These are phyloP conservation scores for Hypomecis atomaria DNA, from an alignment of 2,888 invertebrate genomes.

Conservation along the genomic window DNA sequence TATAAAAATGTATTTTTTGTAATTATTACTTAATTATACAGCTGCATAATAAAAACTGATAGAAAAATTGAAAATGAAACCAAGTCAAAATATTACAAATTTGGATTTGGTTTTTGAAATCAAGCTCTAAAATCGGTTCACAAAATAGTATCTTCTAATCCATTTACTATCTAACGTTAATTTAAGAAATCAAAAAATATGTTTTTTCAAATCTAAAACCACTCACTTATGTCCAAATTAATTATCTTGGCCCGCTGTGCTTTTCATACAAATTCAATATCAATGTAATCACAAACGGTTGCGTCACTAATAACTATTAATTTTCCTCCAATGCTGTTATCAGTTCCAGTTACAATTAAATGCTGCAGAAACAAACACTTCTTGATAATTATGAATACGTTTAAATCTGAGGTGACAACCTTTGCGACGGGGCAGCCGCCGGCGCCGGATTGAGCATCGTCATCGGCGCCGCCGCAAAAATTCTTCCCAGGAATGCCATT, in stretches of 20 bases:
- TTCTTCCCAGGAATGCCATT: slow-evolving; percentile 59
- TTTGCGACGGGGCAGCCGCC: slow-evolving; percentile 41
- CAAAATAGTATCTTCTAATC: too few relatives aligned
- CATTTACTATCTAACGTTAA: too few relatives aligned
- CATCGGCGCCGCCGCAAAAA: slow-evolving; percentile 49
- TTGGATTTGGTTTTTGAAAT: too few relatives aligned
- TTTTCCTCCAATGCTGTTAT: slow-evolving; percentile 26
- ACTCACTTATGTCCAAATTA: slow-evolving; percentile 5
- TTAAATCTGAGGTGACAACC: slow-evolving; percentile 37
- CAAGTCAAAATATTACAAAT: too few relatives aligned
- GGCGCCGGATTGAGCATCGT: slow-evolving; percentile 39
- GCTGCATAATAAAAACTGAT: too few relatives aligned
- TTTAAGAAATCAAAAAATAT: too few relatives aligned
- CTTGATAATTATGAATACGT: slow-evolving; percentile 31
- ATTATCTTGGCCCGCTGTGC: slow-evolving; percentile 1
- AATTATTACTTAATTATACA: too few relatives aligned
- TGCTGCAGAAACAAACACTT: slow-evolving; percentile 33
- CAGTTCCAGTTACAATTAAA: slow-evolving; percentile 28
- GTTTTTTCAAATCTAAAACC: neutral
- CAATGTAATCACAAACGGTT: slow-evolving; percentile 4
- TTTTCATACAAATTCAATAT: neutral
- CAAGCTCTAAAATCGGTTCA: too few relatives aligned
- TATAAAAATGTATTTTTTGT: too few relatives aligned
- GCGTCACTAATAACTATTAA: slow-evolving; percentile 18
- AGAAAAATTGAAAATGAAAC: too few relatives aligned